These are phyloP conservation scores for Trilocha varians DNA, from an alignment of 2,888 invertebrate genomes.

Conservation along the genomic window DNA sequence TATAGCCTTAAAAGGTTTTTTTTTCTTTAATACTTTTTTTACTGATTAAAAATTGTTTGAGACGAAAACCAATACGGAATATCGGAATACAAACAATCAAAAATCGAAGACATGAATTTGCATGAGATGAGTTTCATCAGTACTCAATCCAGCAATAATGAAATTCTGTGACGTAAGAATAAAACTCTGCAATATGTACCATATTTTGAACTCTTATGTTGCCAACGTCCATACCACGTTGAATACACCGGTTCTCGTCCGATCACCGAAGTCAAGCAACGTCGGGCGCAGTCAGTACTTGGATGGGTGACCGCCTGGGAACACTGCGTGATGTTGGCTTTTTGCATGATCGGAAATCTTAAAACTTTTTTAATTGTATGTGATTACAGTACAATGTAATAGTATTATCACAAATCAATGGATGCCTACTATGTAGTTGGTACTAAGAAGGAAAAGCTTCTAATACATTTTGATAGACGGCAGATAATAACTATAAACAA, in stretches of 20 bases:
- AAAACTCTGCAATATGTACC: no score
- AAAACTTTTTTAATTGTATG: no score
- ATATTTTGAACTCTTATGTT: conserved; percentile 2
- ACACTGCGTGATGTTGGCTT: conserved; percentile 45
- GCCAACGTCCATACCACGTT: conserved; percentile 56
- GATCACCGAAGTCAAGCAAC: conserved; percentile 68
- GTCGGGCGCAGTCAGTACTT: conserved; percentile 66
- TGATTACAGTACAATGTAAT: no score
- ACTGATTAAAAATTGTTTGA: no score
- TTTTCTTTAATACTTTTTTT: no score
- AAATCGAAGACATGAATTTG: not conserved
- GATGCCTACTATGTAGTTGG: no score
- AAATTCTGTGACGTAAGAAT: not conserved
- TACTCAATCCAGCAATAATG: not conserved
- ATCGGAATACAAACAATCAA: not conserved
- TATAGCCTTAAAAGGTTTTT: no score
- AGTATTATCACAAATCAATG: no score
- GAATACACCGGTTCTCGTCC: conserved; percentile 65
- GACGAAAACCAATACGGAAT: conserved; percentile 16
- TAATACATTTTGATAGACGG: no score
- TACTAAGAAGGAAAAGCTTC: no score
- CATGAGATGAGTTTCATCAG: not conserved
- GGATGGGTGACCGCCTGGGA: conserved; percentile 66
- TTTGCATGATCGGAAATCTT: no score
- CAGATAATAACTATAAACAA: no score